A percentile compares a stretch with the other conserved stretches of the same genome.
Conservation (phyloP, 2,113 vertebrate genomes). For the Caranx melampygus region DNA sequence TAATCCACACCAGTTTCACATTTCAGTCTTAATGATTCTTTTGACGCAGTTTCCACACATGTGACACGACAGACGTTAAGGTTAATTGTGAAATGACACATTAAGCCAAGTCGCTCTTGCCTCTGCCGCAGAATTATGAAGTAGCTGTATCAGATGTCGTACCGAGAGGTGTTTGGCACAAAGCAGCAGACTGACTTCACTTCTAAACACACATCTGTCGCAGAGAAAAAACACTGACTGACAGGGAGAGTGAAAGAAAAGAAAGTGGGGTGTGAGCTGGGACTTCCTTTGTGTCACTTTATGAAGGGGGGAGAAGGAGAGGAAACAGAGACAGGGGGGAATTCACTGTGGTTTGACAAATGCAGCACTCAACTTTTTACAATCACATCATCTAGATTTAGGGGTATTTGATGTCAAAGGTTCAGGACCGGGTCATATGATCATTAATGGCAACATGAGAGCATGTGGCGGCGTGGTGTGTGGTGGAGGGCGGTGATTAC, state of each 20-base stretch:
- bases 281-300: slow-evolving; percentile 51
- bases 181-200: slow-evolving; percentile 57
- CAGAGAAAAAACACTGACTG: slow-evolving; percentile 51
- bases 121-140: slow-evolving; percentile 28
- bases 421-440: slow-evolving; percentile 60
- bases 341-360: slow-evolving; percentile 64
- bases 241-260: slow-evolving; percentile 56
- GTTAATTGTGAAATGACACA: slow-evolving; percentile 58
- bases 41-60: background rate
- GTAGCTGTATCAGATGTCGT: slow-evolving; percentile 62
- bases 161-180: slow-evolving; percentile 66
- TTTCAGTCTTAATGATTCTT: background rate
- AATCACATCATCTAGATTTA: slow-evolving; percentile 47
- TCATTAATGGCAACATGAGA: slow-evolving; percentile 63
- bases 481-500: slow-evolving; percentile 40
- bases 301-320: slow-evolving; percentile 6
- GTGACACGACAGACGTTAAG: slow-evolving; percentile 8
- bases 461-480: slow-evolving; percentile 25
- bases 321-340: slow-evolving; percentile 25
- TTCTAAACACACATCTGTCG: slow-evolving; percentile 47
- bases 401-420: slow-evolving; percentile 57
- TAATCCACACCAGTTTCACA: background rate
- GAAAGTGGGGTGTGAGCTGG: slow-evolving; percentile 40
- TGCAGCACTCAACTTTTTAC: slow-evolving; percentile 31
- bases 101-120: slow-evolving; percentile 34